Evolutionary conservation across 2,113 vertebrate genomes (phyloP), one percentile per base, ranked within the genome.

Genomic region (Plectropomus leopardus): DNA sequence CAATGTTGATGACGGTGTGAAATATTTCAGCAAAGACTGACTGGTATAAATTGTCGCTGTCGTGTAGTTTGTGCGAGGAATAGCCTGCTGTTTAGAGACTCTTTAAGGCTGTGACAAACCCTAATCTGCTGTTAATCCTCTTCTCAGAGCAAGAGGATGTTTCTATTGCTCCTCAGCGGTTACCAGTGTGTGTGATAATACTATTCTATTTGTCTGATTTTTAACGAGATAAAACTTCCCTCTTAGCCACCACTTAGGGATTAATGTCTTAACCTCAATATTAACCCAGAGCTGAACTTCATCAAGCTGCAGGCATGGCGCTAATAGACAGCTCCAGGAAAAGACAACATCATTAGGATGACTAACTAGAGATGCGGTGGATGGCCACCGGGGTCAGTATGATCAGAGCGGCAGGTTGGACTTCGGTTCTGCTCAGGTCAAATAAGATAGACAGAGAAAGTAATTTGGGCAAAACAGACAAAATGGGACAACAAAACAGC

Each of bases 91-190:
- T 82, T 86, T 58, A 76, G 83, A 57, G 77, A 82, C 63, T 79
- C 81, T 87, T 87, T 45, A 80, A 60, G 81, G 78, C 76, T 47
- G 68, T 85, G 80, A 87, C 86, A 86, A 86, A 87, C 70, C 23
- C 36, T 91, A 87, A 92, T 89, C 87, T 88, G 78, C 24, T 78
- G 77, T 70, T 89, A 93, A 92, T 87, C 92, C 87, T 82, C 85
- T 71, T 64, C 70, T 87, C 54, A 54, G 77, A 83, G 83, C 82
- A 68, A 66, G 84, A 86, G 59, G 78, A 84, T 78, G 71, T 80
- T 71, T 80, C 30, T 73, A 14, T 72, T 80, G 68, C 82, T 86
- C 66, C 69, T 81, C 57, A 48, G 65, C 10, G 3, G 73, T 72
- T 81, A 59, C 42, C 47, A 72, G 57, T 57, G 60, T 7, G 65